Evolutionary conservation across 2,888 invertebrate species (phyloP), one percentile per base, ranked within the genome.

Genomic region (Nomada fucata): DNA sequence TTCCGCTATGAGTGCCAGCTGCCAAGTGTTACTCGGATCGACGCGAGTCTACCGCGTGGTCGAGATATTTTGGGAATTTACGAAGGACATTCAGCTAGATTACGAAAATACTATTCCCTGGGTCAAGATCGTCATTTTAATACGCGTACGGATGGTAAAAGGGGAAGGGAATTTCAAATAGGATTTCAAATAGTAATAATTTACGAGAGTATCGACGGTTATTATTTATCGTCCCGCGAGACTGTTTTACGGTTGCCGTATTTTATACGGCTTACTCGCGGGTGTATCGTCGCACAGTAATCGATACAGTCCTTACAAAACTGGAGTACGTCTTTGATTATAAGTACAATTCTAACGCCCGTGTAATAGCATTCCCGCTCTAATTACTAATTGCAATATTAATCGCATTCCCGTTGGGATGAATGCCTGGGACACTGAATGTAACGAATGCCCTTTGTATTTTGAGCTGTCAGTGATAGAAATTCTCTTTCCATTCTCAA

Each of bases 1-100:
- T 36, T 55, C 20, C 69, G 69, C 59, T 73, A 70, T 53, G 26
- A 26, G 75, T 42, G 23, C 23, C 57, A 10, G 74, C 36, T 86
- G 76, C 83, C 86, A 79, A 86, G 59, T 71, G 64, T 83, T 57
- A 69, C 59, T 61, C 73, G 53, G 79, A 79, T 74, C 76, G 61
- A 67, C 29, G 61, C 67, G 73, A 60, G 59, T 44, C 70, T 13
- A 59, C 55, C 55, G 36, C 71, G 67, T 76, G 59, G 68, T 74
- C 63, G 69, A 64, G 79, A 71, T 86, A 86, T 86, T 86, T 85
- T 63, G 67, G 61, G 81, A 76, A 63, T 72, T 63, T 13, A 53
- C 79, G 83, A 85, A 86, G 83, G 86, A 85, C 86, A 52, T 70
- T 47, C 63, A 67, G 60, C 69, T 76, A 82, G 77, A 86, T 82